These are phyloP conservation scores for Pangasius sanitwongsei DNA, from an alignment of 2,797 vertebrate species.

Conservation along the genomic window DNA sequence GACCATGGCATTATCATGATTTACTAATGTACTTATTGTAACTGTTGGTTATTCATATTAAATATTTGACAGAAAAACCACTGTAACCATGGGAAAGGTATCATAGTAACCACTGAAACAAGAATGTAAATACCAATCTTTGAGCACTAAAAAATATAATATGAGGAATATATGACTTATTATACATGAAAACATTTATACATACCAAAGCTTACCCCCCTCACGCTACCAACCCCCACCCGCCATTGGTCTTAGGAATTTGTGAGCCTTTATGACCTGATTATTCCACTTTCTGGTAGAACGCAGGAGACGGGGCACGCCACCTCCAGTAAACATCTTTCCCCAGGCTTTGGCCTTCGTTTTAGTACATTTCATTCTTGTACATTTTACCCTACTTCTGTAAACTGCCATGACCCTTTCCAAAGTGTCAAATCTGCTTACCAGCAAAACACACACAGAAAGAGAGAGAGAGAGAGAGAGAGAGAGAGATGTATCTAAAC, in stretches of 20 bases:
- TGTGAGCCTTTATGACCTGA: background rate
- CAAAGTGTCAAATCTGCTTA: constrained; percentile 33
- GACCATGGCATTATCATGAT: background rate
- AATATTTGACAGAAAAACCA: background rate
- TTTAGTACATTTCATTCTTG: constrained; percentile 47
- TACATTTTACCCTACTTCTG: constrained; percentile 43
- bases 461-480: background rate
- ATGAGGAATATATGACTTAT: background rate
- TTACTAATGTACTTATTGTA: background rate
- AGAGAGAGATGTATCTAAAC: constrained; percentile 11
- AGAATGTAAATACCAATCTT: background rate
- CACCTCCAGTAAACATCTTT: constrained; percentile 42
- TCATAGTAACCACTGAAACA: background rate
- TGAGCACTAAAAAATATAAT: background rate
- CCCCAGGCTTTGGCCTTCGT: constrained; percentile 34
- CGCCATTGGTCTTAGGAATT: background rate
- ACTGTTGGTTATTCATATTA: background rate
- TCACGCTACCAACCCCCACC: no score
- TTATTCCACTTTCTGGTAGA: background rate
- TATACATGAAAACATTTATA: background rate
- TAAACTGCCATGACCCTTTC: constrained; percentile 39
- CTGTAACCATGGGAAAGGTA: background rate
- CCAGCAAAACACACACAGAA: background rate
- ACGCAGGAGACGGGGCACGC: background rate
- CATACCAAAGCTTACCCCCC: background rate